Base-by-base conservation (phyloP, 2,113 vertebrate genomes). In the Ictidomys tridecemlineatus region DNA sequence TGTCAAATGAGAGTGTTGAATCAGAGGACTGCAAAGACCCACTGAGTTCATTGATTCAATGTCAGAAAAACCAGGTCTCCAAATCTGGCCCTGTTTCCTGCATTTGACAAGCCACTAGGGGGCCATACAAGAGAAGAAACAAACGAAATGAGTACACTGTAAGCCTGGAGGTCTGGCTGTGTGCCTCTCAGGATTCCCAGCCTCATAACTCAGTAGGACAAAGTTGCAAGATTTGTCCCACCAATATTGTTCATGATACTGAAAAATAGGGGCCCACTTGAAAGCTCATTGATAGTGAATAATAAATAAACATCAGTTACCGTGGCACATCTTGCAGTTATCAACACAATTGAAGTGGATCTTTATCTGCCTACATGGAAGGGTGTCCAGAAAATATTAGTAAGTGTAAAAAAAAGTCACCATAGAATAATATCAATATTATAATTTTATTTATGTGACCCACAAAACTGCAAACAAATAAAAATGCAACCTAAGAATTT, bases 81-180 rank as follows among this genome's bases (percentile, higher is more conserved):
- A 85, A 32, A 28, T 17, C 76, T 65, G 72, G 34, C 5, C 26
- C 4, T n/a, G 26, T 22, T 85, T 86, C 34, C n/a, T 48, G 61
- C 51, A 3, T 48, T 61, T 79, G 20, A 45, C 45, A 45, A 91
- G 32, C 92, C 94, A n/a, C 80, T 89, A 96, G 95, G 70, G 85
- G 89, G 76, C 91, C 0, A 39, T 90, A n/a, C 28, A 8, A 65
- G 70, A 22, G 17, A 87, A 84, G 48, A 95, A 74, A 63, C n/a
- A 39, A n/a, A 67, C 4, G 5, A 39, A 87, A 65, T 5, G 34
- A 89, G 20, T 9, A 1, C 2, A 0, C 16, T 39, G 24, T 34
- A 63, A 85, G 74, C 20, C 37, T 32, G 26, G 7, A 45, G 4
- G 42, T n/a, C 30, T 69, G 8, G 34, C 18, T 73, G 8, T 17